These are phyloP conservation scores for Timema cristinae DNA, from an alignment of 2,888 invertebrate genomes.

Conservation along the genomic window DNA sequence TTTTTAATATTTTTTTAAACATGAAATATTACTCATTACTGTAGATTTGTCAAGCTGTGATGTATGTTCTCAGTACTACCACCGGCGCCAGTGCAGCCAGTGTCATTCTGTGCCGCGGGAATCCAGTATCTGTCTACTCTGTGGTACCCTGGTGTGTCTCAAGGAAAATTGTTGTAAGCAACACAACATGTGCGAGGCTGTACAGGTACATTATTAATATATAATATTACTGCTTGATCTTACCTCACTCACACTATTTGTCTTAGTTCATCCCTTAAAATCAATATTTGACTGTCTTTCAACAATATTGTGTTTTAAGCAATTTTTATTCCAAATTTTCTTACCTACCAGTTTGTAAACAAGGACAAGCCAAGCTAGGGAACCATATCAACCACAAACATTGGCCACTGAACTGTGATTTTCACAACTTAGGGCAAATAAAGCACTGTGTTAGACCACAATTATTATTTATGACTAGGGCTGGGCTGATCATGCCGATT, in stretches of 20 bases:
- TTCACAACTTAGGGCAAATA: too few relatives aligned
- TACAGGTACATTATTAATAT: constrained; percentile 52
- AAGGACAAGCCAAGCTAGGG: too few relatives aligned
- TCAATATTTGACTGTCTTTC: too few relatives aligned
- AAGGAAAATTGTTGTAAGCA: constrained; percentile 84
- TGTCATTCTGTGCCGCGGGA: constrained; percentile 89
- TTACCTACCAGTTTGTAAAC: too few relatives aligned
- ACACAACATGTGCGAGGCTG: constrained; percentile 80
- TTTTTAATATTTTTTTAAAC: background rate
- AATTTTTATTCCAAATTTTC: too few relatives aligned
- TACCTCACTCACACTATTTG: background rate
- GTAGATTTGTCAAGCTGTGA: constrained; percentile 15
- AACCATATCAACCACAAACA: too few relatives aligned
- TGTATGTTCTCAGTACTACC: constrained; percentile 67
- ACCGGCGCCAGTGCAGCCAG: constrained; percentile 80
- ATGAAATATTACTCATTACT: background rate
- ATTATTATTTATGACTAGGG: too few relatives aligned
- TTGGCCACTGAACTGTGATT: too few relatives aligned
- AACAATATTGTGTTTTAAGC: too few relatives aligned
- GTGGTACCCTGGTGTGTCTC: constrained; percentile 89
- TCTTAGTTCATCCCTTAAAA: background rate
- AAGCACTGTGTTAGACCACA: too few relatives aligned
- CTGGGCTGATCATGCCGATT: too few relatives aligned
- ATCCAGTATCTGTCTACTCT: constrained; percentile 87
- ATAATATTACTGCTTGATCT: too few relatives aligned